Evolutionary conservation across 2,113 vertebrate genomes (phyloP), one percentile per base, ranked within the genome.

Genomic region (Rousettus leschenaultii): DNA sequence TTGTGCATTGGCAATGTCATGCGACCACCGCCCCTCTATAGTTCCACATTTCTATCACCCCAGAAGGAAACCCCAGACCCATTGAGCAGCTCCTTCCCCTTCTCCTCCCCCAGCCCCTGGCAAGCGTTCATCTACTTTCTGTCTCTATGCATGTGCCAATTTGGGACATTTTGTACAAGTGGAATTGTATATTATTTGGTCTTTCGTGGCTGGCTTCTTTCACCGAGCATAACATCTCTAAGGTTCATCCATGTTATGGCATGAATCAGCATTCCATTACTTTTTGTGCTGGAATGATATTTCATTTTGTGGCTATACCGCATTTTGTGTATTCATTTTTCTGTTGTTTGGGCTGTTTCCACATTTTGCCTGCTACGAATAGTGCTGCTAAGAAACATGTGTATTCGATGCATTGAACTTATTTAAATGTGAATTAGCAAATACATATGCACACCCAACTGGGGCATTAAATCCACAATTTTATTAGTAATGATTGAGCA

Each of bases 301-400:
- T 22, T n/a, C 30, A 28, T 1, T 22, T 15, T 43, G 1, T 5
- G 12, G 16, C 0, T 12, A 33, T 14, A 30, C 57, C 9, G 3
- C 35, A 24, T 59, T 45, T 66, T 51, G 13, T 30, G 7, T 38
- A 13, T 65, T 11, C 43, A 3, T 40, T 48, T 33, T 18, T 14
- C 63, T 65, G 6, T 7, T 7, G 2, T 33, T 19, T 7, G 13
- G 2, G 28, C 71, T 48, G 12, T 35, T 59, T 85, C 66, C 28
- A 5, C 70, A 48, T 77, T 65, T 35, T 18, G 26, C 21, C 3
- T 38, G 3, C 14, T 38, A 16, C 55, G 74, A 75, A 8, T 16
- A 43, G 45, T 16, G 33, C 65, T 38, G 12, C 75, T 15, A 43
- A 18, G 79, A 70, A 82, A 18, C 18, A 18, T 13, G 13, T 8